Conservation (phyloP, 2,888 invertebrate species). For the Smittia sp. region DNA sequence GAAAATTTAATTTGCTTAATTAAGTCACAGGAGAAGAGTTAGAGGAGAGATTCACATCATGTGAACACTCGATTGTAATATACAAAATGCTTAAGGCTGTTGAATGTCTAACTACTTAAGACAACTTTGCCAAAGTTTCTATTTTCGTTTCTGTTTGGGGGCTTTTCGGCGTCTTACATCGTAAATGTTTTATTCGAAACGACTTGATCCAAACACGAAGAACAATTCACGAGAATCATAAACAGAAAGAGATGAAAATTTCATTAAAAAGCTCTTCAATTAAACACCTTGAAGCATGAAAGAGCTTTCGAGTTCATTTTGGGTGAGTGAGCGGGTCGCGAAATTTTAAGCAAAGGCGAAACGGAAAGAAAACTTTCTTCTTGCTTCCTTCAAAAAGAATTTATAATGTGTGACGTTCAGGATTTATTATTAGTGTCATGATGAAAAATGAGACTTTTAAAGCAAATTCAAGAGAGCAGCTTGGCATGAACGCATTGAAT, state of each 20-base stretch:
- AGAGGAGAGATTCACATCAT: too few relatives aligned
- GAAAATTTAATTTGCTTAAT: too few relatives aligned
- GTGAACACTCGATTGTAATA: too few relatives aligned
- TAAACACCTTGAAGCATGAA: slow-evolving; percentile 15
- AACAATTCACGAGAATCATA: background rate
- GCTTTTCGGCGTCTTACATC: background rate
- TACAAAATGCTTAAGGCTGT: too few relatives aligned
- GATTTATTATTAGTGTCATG: slow-evolving; percentile 36
- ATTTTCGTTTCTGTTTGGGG: background rate
- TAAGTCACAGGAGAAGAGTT: too few relatives aligned
- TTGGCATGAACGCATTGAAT: slow-evolving; percentile 16
- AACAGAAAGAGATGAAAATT: slow-evolving; percentile 6
- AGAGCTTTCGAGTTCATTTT: slow-evolving; percentile 4
- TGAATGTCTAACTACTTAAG: too few relatives aligned
- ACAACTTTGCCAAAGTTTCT: too few relatives aligned
- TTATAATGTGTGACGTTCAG: slow-evolving; percentile 39
- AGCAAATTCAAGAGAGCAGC: slow-evolving; percentile 11
- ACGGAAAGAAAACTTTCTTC: background rate
- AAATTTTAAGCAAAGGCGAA: background rate
- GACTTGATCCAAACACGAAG: background rate
- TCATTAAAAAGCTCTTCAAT: slow-evolving; percentile 21
- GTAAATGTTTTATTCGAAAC: background rate
- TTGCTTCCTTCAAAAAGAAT: slow-evolving; percentile 11
- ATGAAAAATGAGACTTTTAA: slow-evolving; percentile 40
- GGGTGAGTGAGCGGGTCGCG: background rate